Evolutionary conservation across 2,888 invertebrate species (phyloP), one percentile per base, ranked within the genome.

Genomic region (Scelioninae gen. 2): DNA sequence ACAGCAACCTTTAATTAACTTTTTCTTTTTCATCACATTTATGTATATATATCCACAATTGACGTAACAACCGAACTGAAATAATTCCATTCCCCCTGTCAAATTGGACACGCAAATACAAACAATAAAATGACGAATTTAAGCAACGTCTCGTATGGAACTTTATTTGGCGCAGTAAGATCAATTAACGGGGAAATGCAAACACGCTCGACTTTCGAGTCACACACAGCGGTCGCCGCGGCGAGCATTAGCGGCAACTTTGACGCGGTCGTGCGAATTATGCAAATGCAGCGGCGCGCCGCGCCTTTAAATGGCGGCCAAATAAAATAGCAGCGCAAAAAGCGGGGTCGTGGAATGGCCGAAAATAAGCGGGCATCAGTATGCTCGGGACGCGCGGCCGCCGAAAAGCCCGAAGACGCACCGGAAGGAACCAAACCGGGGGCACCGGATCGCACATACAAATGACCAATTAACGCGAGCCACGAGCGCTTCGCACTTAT

Each of bases 341-440:
- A 35, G 31, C 18, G 16, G 22, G 11, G 15, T 71, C 71, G 75
- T n/a, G 33, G 37, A 50, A 55, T 41, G 33, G 57, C 50, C 67
- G 50, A 75, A 78, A 78, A 64, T 74, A 77, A 69, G 48, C 50
- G 61, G 43, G 16, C 45, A 77, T 78, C 70, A 71, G 76, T 78
- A 78, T 78, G 78, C 78, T 65, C 58, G 74, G 53, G 11, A 11
- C 74, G 76, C 70, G 3, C 53, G 39, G 61, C 45, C 60, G 61
- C 71, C 39, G 28, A 41, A 37, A 37, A 43, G 28, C 39, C 53
- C 57, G 60, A 53, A 73, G 71, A 70, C 76, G 75, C 57, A 77
- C 78, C 83, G 83, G 83, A 83, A 83, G 80, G 79, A 82, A 80
- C 79, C 60, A 78, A 82, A 80, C 79, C 60, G 41, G 78, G 77